Conservation (phyloP, 2,797 vertebrate species). For the Acanthurus lineatus region DNA sequence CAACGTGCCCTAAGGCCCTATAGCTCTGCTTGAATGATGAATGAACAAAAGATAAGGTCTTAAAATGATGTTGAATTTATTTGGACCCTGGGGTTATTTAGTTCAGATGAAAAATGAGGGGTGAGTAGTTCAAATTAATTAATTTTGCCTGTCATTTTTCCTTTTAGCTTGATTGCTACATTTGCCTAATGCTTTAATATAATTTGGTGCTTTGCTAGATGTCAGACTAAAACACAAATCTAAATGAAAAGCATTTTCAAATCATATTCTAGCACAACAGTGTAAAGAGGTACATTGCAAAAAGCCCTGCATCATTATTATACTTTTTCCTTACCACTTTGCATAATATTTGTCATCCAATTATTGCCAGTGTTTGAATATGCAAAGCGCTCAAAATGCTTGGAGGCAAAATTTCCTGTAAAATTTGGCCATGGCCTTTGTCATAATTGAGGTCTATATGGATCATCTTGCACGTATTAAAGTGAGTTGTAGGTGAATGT, state of each 20-base stretch:
- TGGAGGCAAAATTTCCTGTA: slow-evolving; percentile 24
- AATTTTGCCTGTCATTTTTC: slow-evolving; percentile 59
- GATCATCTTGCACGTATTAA: slow-evolving; percentile 36
- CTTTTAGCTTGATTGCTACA: slow-evolving; percentile 52
- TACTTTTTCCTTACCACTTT: slow-evolving; percentile 46
- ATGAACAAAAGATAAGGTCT: slow-evolving; percentile 50
- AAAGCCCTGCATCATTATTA: slow-evolving; percentile 39
- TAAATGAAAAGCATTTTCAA: slow-evolving; percentile 72
- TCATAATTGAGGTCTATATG: slow-evolving; percentile 21
- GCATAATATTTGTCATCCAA: slow-evolving; percentile 60
- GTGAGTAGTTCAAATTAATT: slow-evolving; percentile 66
- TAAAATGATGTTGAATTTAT: slow-evolving; percentile 42
- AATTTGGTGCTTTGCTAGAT: slow-evolving; percentile 64
- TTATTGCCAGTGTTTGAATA: slow-evolving; percentile 55
- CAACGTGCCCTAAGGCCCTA: slow-evolving; percentile 11
- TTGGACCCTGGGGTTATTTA: slow-evolving; percentile 61
- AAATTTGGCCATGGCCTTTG: slow-evolving; percentile 13
- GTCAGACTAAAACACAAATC: slow-evolving; percentile 64
- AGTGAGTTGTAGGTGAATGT: slow-evolving; percentile 37
- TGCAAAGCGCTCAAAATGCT: slow-evolving; percentile 55
- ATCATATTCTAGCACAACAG: slow-evolving; percentile 51
- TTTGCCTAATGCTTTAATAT: slow-evolving; percentile 62
- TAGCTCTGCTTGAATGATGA: slow-evolving; percentile 33
- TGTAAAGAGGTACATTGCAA: slow-evolving; percentile 21
- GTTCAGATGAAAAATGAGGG: slow-evolving; percentile 57